These are phyloP conservation scores for Entomyzon cyanotis DNA, from an alignment of 2,113 vertebrate species.

Conservation along the genomic window DNA sequence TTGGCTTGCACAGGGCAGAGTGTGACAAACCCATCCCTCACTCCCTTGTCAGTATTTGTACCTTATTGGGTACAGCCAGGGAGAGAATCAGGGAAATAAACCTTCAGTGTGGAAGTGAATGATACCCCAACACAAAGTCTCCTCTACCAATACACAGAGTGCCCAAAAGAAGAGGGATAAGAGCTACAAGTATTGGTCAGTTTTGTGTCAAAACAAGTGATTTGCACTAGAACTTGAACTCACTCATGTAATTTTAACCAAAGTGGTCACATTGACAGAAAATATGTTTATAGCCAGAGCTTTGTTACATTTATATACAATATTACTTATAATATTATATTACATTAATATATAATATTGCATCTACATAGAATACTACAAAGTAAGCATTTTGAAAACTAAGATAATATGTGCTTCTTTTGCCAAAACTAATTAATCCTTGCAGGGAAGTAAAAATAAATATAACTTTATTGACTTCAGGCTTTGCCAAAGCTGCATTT, in stretches of 20 bases:
- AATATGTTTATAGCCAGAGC: not conserved
- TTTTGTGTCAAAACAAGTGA: not conserved
- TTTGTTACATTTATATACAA: not conserved
- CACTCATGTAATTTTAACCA: rapidly evolving
- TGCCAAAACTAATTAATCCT: not conserved
- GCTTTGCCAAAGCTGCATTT: not conserved
- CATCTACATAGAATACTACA: not conserved
- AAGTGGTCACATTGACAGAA: not conserved
- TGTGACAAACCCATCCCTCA: not conserved
- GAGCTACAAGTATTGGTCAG: not conserved
- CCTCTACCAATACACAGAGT: not conserved
- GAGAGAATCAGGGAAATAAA: not conserved
- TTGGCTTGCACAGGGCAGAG: not conserved
- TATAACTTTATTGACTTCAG: not conserved
- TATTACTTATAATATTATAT: not conserved
- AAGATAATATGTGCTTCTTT: not conserved
- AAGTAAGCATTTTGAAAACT: not conserved
- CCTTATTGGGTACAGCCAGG: not conserved
- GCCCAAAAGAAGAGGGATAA: not conserved
- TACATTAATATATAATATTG: not conserved
- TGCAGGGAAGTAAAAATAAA: not conserved
- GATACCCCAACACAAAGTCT: not conserved
- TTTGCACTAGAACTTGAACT: not conserved
- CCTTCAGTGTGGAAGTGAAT: not conserved
- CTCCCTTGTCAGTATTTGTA: not conserved